Evolutionary conservation across 92 coral and sea anemone species (phyloP), one percentile per base, ranked within the genome.

Genomic region (Palythoa grandiflora): DNA sequence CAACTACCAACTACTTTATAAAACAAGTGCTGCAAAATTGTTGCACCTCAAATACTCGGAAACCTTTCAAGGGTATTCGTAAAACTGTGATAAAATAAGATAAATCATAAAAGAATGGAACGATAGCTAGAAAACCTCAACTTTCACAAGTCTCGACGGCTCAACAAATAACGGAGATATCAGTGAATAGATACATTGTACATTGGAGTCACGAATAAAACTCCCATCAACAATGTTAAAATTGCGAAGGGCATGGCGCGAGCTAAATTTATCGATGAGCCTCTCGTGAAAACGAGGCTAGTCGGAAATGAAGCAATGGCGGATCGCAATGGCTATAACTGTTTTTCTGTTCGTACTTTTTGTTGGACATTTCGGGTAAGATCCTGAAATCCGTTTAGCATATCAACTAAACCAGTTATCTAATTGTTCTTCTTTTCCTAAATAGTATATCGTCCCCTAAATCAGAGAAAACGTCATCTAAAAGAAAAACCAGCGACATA

Each of bases 271-370:
- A 66, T 63, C 75, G 73, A 80, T 66, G 52, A 66, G n/a, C 53
- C 39, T 9, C 3, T 5, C 87, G 19, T 79, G 52, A 63, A 78
- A 86, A 57, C 89, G 92, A 90, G 92, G 92, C 89, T 61, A 84
- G 39, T 72, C 83, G 84, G 87, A 86, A 86, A 90, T 90, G 92
- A 90, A 90, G 92, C 92, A 85, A 90, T 90, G 92, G 89, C 92
- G 92, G 83, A 71, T 71, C 10, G 65, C 36, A 16, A 21, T 78
- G 20, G n/a, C 72, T 75, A 61, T 78, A 21, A 87, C 73, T 5
- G 19, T 80, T 13, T 88, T 75, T 5, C 38, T 90, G 71, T 71
- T 84, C 1, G 40, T 90, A 8, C 19, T 90, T 1, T 90, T 90
- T 86, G 51, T 80, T 50, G 86, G 84, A 60, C 89, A 90, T 28